Conservation (phyloP, 2,113 vertebrate genomes). For the Aptenodytes forsteri region DNA sequence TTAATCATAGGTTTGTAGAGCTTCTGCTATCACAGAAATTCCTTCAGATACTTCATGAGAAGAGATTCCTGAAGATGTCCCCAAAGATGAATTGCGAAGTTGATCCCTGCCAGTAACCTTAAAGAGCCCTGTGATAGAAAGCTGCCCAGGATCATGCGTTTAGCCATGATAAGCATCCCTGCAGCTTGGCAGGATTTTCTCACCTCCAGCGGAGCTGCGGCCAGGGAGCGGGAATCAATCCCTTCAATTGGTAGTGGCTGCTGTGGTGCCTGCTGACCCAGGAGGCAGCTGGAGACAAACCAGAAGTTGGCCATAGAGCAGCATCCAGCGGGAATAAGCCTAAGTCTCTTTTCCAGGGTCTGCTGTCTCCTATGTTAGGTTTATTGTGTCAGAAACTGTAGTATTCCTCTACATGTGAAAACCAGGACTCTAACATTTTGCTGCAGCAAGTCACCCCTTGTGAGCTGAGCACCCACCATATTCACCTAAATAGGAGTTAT, state of each 20-base stretch:
- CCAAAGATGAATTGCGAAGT: neutral
- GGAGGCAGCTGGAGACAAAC: neutral
- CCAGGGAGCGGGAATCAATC: neutral
- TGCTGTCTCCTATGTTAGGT: neutral
- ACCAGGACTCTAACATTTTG: neutral
- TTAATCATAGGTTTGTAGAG: neutral
- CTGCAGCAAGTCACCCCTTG: neutral
- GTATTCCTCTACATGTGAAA: neutral
- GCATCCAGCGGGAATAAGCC: neutral
- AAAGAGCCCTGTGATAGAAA: neutral
- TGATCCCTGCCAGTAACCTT: neutral
- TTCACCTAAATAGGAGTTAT: neutral
- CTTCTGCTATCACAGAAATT: neutral
- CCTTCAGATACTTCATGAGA: neutral
- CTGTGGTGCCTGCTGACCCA: neutral
- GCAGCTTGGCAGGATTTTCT: neutral
- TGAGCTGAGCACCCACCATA: neutral
- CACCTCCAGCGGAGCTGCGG: neutral
- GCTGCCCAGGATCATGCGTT: neutral
- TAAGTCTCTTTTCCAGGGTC: neutral
- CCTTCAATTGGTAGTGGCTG: neutral
- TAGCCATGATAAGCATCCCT: neutral
- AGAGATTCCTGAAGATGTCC: neutral
- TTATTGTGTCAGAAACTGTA: neutral
- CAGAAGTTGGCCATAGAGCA: neutral